A percentile compares a stretch with the other conserved stretches of the same genome.
These are phyloP conservation scores for Helicoverpa zea DNA, from an alignment of 1,140 invertebrate genomes.

Conservation along the genomic window DNA sequence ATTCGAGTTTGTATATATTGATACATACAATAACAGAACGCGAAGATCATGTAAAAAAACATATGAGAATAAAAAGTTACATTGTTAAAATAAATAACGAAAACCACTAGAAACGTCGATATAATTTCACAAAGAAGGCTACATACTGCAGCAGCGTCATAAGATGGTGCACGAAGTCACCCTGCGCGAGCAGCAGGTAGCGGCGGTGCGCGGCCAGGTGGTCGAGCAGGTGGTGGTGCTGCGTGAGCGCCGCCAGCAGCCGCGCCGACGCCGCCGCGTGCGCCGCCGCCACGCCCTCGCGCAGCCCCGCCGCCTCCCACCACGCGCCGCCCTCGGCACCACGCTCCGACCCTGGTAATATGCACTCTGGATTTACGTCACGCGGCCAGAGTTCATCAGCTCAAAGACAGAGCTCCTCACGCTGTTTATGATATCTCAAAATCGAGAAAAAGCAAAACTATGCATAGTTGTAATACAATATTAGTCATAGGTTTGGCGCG, in stretches of 20 bases:
- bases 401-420: too few relatives aligned
- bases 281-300: constrained; percentile 93
- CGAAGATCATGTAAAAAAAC: too few relatives aligned
- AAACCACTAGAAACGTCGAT: neutral
- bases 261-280: constrained; percentile 95
- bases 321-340: constrained; percentile 59
- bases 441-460: too few relatives aligned
- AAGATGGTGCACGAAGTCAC: constrained; percentile 97
- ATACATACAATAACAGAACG: too few relatives aligned
- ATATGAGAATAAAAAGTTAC: too few relatives aligned
- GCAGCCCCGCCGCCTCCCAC: constrained; percentile 91
- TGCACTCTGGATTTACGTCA: too few relatives aligned
- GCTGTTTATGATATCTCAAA: too few relatives aligned
- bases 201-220: constrained; percentile 96
- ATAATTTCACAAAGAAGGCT: neutral
- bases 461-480: too few relatives aligned
- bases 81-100: too few relatives aligned
- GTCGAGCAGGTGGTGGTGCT: constrained; percentile 95
- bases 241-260: constrained; percentile 94
- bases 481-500: too few relatives aligned
- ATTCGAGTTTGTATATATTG: too few relatives aligned
- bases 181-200: constrained; percentile 97
- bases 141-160: constrained; percentile 96
- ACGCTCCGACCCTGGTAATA: neutral
- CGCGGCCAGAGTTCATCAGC: too few relatives aligned